phyloP scores from a whole-genome alignment of 2,797 vertebrate species.

The Xiphophorus birchmanni region DNA sequence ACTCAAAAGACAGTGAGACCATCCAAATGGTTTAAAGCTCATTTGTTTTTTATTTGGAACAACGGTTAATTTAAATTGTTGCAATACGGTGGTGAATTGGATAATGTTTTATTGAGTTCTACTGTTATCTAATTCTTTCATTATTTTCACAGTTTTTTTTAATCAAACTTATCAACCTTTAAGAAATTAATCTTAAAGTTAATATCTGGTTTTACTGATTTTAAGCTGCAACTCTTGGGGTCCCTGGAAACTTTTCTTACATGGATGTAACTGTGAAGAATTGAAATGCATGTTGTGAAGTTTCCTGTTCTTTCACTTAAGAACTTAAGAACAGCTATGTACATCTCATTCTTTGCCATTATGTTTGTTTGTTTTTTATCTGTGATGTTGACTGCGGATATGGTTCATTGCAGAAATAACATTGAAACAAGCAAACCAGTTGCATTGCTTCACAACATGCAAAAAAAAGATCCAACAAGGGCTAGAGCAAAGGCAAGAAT shows the following conservation, averaged over 20 bases:
- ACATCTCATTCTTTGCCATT: background rate
- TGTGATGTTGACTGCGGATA: background rate
- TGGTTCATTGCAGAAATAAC: background rate
- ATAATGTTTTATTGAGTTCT: background rate
- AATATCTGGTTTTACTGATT: background rate
- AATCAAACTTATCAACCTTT: background rate
- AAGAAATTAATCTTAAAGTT: background rate
- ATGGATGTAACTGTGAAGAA: background rate
- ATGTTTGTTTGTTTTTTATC: background rate
- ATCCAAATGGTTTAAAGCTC: background rate
- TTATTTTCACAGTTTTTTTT: background rate
- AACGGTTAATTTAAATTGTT: background rate
- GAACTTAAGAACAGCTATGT: background rate
- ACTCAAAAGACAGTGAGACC: background rate
- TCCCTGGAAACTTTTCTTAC: background rate
- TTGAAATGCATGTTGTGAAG: background rate
- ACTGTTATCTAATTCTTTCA: background rate
- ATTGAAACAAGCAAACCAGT: background rate
- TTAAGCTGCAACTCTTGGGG: background rate
- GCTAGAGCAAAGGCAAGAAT: background rate
- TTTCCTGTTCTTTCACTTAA: background rate
- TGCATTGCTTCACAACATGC: background rate
- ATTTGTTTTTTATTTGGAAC: conserved; percentile 2
- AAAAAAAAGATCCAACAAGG: background rate
- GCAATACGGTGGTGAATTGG: background rate